Evolutionary conservation across 2,113 vertebrate genomes (phyloP), one percentile per base, ranked within the genome.

Genomic region (Petaurus breviceps): DNA sequence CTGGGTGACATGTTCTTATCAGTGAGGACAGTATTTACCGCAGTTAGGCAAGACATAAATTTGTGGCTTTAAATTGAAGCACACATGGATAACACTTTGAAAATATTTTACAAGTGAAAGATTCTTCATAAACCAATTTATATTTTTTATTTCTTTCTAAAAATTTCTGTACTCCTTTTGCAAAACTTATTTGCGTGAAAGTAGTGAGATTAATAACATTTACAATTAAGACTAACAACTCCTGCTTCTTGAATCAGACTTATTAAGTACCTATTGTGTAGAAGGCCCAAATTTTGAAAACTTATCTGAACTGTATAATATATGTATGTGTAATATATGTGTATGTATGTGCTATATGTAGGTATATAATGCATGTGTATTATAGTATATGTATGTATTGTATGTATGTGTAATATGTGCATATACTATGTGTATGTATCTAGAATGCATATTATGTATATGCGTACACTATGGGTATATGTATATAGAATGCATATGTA

Each of bases 151-250:
- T 96, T 93, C 96, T 96, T 93, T 84, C 97, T 93, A 92, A 90
- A 97, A 97, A 93, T 92, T 96, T 96, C 96, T 93, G 50, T 92
- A 95, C 77, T 95, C 94, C 52, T 95, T 92, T 97, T 91, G 92
- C 96, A 94, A n/a, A n/a, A 51, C 68, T 95, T 93, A 94, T 95
- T 92, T 91, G 50, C 61, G 96, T 90, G 95, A 96, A 98, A 84
- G 96, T 97, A 97, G 96, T 97, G 97, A 90, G 92, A 97, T 96
- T 95, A 89, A 96, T 95, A 98, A 96, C 96, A 97, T 92, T 51
- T 77, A 95, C 91, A 96, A 95, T 96, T 96, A 93, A 95, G 89
- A 98, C 92, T 97, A 95, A 96, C 94, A 96, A 96, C 92, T 90
- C 93, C 91, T 93, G 89, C 92, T 91, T 93, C 95, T 92, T 49